These are phyloP conservation scores for Agelaius phoeniceus DNA, from an alignment of 2,113 vertebrate genomes.

Conservation along the genomic window DNA sequence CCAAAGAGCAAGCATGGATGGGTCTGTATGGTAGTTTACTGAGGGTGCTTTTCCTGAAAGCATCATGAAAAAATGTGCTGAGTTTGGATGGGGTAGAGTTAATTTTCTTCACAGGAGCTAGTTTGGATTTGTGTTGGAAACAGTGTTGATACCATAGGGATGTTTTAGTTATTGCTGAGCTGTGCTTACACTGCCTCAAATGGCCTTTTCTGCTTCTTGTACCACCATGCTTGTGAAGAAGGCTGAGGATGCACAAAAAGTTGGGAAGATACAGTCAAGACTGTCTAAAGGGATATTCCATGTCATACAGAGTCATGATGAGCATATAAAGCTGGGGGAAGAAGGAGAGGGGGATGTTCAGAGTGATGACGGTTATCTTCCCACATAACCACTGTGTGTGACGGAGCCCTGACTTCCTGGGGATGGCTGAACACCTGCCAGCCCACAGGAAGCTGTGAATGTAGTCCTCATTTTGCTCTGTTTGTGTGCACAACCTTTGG, in stretches of 20 bases:
- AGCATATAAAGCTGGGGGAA: not conserved
- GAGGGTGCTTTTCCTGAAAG: not conserved
- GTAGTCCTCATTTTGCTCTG: not conserved
- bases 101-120: not conserved
- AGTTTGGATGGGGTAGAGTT: not conserved
- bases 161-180: not conserved
- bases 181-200: not conserved
- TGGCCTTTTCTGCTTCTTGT: not conserved
- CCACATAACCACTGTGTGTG: not conserved
- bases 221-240: not conserved
- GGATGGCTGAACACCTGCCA: not conserved
- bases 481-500: rapidly evolving
- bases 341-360: not conserved
- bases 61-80: not conserved
- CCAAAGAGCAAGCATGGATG: not conserved
- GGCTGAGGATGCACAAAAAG: not conserved
- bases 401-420: not conserved
- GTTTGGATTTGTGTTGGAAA: not conserved
- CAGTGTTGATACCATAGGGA: not conserved
- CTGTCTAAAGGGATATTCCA: not conserved
- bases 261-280: not conserved
- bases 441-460: not conserved
- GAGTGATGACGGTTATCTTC: rapidly evolving
- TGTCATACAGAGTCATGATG: rapidly evolving
- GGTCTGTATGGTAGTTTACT: not conserved